Base-by-base conservation (phyloP, 2,888 invertebrate genomes). In the Lagria hirta region DNA sequence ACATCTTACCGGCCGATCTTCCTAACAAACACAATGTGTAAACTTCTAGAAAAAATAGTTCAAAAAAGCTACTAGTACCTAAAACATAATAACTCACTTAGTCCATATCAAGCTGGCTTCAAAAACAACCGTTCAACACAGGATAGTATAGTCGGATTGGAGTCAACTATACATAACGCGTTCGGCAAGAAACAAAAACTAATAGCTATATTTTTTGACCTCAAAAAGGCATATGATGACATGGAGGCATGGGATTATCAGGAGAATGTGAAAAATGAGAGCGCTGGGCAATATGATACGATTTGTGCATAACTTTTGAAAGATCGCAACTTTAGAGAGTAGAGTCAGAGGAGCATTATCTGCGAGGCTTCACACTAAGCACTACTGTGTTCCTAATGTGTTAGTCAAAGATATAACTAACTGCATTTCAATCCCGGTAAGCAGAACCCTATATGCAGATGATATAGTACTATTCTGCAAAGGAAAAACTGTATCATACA, bases 201-300 rank as follows among this genome's bases (percentile, higher is more conserved):
- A 18, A 18, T 18, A 18, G 18, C 18, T 18, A 18, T 18, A 6
- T 18, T 18, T 18, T 18, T 18, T 18, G 18, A 18, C 18, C 18
- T 18, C 5, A 7, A 18, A 18, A 18, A 18, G 7, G 18, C 18
- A 18, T 18, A 18, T 18, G 18, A 18, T 18, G 7, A 18, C 18
- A 18, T 18, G 18, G 18, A 18, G 18, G 7, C 5, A 18, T 18
- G 18, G 18, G 4, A 18, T 18, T 18, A 4, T 18, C 6, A 18
- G 4, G 7, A 18, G 7, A 4, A 18, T 18, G 18, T 4, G 7
- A 6, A 18, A 18, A 18, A 18, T 18, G 18, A 7, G 18, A 7
- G 7, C 6, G 5, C 5, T 6, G 5, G 18, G 18, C 18, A 4
- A 7, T 6, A 18, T 18, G 18, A 18, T 6, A 18, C 5, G 7